phyloP scores from a whole-genome alignment of 2,888 invertebrate species.

The Leptinotarsa rubiginosa region DNA sequence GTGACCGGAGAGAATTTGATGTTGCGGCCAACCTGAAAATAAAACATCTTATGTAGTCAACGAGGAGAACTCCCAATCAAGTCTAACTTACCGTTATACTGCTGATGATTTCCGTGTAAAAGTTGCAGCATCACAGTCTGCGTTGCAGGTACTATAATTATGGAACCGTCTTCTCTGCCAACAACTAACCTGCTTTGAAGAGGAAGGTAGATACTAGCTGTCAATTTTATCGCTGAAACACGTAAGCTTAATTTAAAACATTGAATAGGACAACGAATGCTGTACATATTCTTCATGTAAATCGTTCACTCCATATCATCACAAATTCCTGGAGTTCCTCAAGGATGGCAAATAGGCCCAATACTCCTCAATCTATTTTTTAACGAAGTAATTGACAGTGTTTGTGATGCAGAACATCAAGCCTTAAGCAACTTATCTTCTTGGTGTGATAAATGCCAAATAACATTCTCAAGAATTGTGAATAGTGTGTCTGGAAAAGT shows the following conservation, averaged over 20 bases:
- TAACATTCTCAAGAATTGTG: too few relatives aligned
- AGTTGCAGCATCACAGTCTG: conserved; percentile 95
- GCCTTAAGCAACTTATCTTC: too few relatives aligned
- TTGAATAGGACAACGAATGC: not conserved
- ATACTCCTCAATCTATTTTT: too few relatives aligned
- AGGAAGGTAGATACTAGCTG: conserved; percentile 94
- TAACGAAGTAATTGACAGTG: too few relatives aligned
- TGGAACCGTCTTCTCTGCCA: conserved; percentile 94
- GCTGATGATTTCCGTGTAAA: conserved; percentile 88
- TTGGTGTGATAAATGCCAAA: too few relatives aligned
- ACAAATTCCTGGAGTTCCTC: too few relatives aligned
- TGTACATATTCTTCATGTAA: not conserved
- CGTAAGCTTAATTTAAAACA: not conserved
- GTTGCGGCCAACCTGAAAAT: conserved; percentile 86
- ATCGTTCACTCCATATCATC: too few relatives aligned
- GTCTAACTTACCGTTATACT: conserved; percentile 73
- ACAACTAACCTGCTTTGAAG: conserved; percentile 94
- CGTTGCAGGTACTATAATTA: conserved; percentile 95
- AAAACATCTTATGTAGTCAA: not conserved
- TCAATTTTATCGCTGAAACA: conserved; percentile 77
- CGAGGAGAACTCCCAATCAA: conserved; percentile 3
- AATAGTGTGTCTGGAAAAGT: too few relatives aligned
- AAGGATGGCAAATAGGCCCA: too few relatives aligned
- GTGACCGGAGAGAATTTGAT: conserved; percentile 89
- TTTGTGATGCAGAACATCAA: too few relatives aligned